Conservation (phyloP, 2,888 invertebrate genomes). For the Synergus itoensis region DNA sequence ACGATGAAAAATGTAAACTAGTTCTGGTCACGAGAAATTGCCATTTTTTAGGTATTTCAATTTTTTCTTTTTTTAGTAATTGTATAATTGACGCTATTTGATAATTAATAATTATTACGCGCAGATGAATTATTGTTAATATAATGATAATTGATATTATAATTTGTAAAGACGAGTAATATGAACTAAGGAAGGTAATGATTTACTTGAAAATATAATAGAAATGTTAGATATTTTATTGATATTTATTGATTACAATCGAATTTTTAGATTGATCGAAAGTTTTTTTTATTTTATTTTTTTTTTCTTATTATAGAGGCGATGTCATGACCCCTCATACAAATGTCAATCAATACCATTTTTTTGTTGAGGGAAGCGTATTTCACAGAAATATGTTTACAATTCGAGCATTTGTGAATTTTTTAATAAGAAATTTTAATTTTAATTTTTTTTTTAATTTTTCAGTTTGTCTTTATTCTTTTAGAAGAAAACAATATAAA, state of each 20-base stretch:
- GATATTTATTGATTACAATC: constrained; percentile 71
- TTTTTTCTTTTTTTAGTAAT: constrained; percentile 60
- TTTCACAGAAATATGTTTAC: constrained; percentile 34
- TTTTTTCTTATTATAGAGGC: constrained; percentile 20
- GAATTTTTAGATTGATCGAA: constrained; percentile 44
- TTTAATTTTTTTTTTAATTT: too few relatives aligned
- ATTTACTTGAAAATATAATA: constrained; percentile 73
- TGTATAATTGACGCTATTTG: constrained; percentile 66
- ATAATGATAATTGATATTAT: constrained; percentile 73
- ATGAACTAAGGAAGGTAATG: constrained; percentile 65
- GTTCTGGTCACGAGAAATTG: constrained; percentile 77
- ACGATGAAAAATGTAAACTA: constrained; percentile 70
- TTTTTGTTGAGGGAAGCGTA: constrained; percentile 27
- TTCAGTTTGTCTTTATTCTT: neutral
- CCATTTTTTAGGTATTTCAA: constrained; percentile 74
- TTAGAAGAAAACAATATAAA: neutral
- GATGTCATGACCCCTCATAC: constrained; percentile 26
- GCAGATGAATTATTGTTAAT: constrained; percentile 73
- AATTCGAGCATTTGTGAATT: constrained; percentile 22
- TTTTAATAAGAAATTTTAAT: neutral
- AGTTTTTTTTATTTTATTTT: constrained; percentile 40
- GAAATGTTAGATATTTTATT: constrained; percentile 77
- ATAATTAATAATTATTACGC: constrained; percentile 64
- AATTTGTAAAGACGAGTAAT: constrained; percentile 71
- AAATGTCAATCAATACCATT: constrained; percentile 34